Percentiles rank a stretch among this genome's conserved stretches.
These are phyloP conservation scores for Limanda limanda DNA, from an alignment of 2,113 vertebrate species.

Conservation along the genomic window DNA sequence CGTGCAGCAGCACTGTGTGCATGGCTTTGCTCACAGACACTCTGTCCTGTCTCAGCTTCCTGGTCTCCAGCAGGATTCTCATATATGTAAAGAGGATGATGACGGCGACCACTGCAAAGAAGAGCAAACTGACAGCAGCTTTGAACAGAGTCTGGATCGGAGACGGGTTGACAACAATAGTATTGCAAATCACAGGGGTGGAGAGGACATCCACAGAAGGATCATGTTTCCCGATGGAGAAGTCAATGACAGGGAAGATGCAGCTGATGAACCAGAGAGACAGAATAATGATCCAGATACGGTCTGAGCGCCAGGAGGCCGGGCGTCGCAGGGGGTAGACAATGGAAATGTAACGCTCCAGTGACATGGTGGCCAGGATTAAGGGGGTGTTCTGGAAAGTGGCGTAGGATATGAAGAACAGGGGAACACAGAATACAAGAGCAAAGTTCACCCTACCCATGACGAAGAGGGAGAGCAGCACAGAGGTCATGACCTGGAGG, in stretches of 20 bases:
- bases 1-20: constrained; percentile 81
- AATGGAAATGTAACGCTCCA: constrained; percentile 84
- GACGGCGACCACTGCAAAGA: constrained; percentile 70
- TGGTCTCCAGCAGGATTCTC: constrained; percentile 78
- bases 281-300: constrained; percentile 76
- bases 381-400: constrained; percentile 79
- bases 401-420: constrained; percentile 72
- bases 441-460: constrained; percentile 67
- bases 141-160: constrained; percentile 68
- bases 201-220: constrained; percentile 31
- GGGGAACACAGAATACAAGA: constrained; percentile 58
- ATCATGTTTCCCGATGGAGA: constrained; percentile 32
- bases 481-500: constrained; percentile 75
- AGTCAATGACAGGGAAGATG: constrained; percentile 45
- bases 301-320: constrained; percentile 69
- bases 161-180: constrained; percentile 10
- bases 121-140: constrained; percentile 59
- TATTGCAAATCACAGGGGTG: constrained; percentile 59
- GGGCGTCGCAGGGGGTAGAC: constrained; percentile 76
- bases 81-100: constrained; percentile 81
- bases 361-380: constrained; percentile 81
- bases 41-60: constrained; percentile 71
- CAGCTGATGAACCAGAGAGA: constrained; percentile 71
- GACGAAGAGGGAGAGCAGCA: constrained; percentile 77
- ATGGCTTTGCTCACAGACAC: constrained; percentile 75